These are phyloP conservation scores for Bradysia coprophila DNA, from an alignment of 1,140 invertebrate genomes.

Conservation along the genomic window DNA sequence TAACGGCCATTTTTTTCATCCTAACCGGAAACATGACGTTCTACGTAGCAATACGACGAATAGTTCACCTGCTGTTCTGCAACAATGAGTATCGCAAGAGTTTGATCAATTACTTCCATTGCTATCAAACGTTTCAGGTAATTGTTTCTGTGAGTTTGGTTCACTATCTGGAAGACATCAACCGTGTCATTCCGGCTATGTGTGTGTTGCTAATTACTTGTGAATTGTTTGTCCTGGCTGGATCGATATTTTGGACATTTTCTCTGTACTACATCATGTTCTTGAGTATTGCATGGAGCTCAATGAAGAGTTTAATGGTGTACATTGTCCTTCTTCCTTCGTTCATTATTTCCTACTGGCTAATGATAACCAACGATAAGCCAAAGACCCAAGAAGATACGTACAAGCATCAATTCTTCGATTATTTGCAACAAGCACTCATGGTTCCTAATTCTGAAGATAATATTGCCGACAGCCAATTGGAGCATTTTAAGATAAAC, in stretches of 20 bases:
- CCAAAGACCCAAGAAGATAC: not conserved
- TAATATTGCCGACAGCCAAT: not conserved
- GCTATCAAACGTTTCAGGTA: constrained; percentile 1
- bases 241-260: not conserved
- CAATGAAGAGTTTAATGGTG: constrained; percentile 1
- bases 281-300: not conserved
- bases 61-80: not conserved
- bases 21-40: not conserved
- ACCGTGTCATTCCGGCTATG: not conserved
- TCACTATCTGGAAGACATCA: not conserved
- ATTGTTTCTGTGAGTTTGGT: constrained; percentile 1
- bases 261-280: constrained; percentile 1
- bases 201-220: not conserved
- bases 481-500: not conserved
- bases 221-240: not conserved
- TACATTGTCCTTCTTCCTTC: not conserved
- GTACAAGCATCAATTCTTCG: not conserved
- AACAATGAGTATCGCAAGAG: not conserved
- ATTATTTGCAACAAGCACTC: not conserved
- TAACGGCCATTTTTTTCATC: not conserved
- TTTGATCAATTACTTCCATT: not conserved
- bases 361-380: not conserved
- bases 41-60: not conserved
- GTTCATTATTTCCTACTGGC: not conserved
- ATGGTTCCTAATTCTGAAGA: not conserved